phyloP scores from a whole-genome alignment of 2,888 invertebrate genomes.

The Nemoura dubitans region DNA sequence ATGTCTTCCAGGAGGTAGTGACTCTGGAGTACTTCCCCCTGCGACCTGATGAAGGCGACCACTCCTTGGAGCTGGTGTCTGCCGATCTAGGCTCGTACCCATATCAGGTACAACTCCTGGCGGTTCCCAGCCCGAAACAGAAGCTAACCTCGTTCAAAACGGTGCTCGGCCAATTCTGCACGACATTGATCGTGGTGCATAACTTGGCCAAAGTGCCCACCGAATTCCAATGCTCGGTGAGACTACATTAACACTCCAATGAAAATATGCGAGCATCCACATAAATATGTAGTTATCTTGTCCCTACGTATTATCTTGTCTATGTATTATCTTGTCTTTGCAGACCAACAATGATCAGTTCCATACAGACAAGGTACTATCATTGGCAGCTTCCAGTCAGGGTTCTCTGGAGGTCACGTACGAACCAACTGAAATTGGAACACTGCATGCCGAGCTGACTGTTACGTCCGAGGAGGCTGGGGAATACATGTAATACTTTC shows the following conservation, averaged over 20 bases:
- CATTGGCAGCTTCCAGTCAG: conserved; percentile 50
- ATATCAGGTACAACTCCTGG: conserved; percentile 55
- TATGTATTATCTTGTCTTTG: conserved; percentile 14
- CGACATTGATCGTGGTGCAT: conserved; percentile 52
- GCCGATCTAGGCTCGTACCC: conserved; percentile 54
- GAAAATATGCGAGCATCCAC: too few relatives aligned
- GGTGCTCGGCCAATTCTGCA: conserved; percentile 54
- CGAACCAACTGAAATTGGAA: conserved; percentile 56
- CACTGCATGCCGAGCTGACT: conserved; percentile 53
- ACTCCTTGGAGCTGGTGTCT: conserved; percentile 52
- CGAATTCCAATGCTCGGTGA: conserved; percentile 52
- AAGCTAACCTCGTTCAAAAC: conserved; percentile 53
- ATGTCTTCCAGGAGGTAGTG: conserved; percentile 47
- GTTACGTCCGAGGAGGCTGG: conserved; percentile 56
- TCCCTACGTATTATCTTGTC: not conserved
- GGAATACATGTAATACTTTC: conserved; percentile 56
- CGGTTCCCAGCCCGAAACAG: conserved; percentile 55
- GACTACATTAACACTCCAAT: too few relatives aligned
- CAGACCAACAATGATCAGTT: conserved; percentile 55
- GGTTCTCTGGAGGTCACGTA: conserved; percentile 54
- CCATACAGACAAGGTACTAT: conserved; percentile 47
- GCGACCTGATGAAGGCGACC: conserved; percentile 50
- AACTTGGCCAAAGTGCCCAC: conserved; percentile 53
- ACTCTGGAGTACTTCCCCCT: conserved; percentile 55
- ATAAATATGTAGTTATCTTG: too few relatives aligned